These are phyloP conservation scores for Hybognathus amarus DNA, from an alignment of 2,797 vertebrate genomes.

Conservation along the genomic window DNA sequence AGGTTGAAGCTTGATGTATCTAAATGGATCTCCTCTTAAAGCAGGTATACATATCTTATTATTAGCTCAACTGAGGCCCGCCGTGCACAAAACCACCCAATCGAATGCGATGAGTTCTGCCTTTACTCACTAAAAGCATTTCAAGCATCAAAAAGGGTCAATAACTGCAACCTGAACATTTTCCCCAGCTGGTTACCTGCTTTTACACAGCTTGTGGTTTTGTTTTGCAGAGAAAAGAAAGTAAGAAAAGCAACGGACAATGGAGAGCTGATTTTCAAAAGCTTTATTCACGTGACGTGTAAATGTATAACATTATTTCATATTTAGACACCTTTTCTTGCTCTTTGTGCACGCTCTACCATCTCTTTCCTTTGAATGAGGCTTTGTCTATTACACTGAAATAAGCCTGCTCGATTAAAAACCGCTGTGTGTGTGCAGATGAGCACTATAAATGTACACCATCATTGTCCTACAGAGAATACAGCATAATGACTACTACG, in stretches of 20 bases:
- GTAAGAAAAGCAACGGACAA: not conserved
- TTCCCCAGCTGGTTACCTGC: not conserved
- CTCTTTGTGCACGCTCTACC: not conserved
- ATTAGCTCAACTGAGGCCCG: not conserved
- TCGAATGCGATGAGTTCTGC: not conserved
- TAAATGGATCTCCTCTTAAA: not conserved
- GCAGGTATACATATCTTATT: not conserved
- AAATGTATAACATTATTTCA: not conserved
- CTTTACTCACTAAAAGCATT: not conserved
- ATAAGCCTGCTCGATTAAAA: not conserved
- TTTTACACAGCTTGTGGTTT: not conserved
- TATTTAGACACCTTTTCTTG: not conserved
- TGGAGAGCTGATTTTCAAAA: conserved; percentile 19
- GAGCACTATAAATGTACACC: not conserved
- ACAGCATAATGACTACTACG: not conserved
- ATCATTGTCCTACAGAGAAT: not conserved
- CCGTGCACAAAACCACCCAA: not conserved
- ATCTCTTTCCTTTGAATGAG: not conserved
- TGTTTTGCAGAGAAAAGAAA: not conserved
- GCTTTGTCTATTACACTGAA: too few species aligned
- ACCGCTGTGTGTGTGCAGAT: not conserved
- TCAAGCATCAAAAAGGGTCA: conserved; percentile 8
- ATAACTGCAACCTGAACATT: not conserved
- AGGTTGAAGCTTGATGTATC: not conserved
- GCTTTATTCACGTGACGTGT: not conserved